Evolutionary conservation across 2,888 invertebrate genomes (phyloP).

Genomic region (Diloba caeruleocephala): DNA sequence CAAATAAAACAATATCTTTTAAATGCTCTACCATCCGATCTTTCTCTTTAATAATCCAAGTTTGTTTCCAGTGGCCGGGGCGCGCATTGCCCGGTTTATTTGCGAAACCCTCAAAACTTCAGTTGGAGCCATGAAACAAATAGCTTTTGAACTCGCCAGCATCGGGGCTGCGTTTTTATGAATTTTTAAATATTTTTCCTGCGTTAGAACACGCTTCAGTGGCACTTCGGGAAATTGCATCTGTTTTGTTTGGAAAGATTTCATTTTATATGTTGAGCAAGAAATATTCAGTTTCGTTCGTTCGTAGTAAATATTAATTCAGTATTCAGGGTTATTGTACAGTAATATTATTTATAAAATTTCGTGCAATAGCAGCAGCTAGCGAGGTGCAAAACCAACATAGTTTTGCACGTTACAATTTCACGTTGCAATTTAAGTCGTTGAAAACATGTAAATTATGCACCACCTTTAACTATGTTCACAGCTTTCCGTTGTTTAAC

Average conservation of each 20-base stretch:
- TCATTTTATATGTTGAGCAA: background rate
- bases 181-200: slow-evolving; percentile 47
- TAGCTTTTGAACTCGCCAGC: slow-evolving; percentile 57
- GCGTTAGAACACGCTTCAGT: background rate
- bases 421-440: no score
- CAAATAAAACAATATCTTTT: slow-evolving; percentile 51
- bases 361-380: no score
- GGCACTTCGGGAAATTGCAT: slow-evolving; percentile 32
- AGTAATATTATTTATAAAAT: no score
- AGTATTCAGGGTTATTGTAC: no score
- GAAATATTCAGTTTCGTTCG: background rate
- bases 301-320: no score
- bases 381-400: no score
- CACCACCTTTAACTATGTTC: no score
- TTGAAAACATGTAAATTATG: no score
- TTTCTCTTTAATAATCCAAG: slow-evolving; percentile 51
- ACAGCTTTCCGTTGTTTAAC: no score
- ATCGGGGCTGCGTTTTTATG: slow-evolving; percentile 50
- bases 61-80: slow-evolving; percentile 56
- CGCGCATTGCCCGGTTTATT: slow-evolving; percentile 64
- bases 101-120: slow-evolving; percentile 68
- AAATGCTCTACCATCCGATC: slow-evolving; percentile 39
- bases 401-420: no score
- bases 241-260: slow-evolving; percentile 14
- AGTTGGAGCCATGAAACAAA: slow-evolving; percentile 59